These are phyloP conservation scores for Sabatieria punctata DNA, from an alignment of 2,888 invertebrate species.

Conservation along the genomic window DNA sequence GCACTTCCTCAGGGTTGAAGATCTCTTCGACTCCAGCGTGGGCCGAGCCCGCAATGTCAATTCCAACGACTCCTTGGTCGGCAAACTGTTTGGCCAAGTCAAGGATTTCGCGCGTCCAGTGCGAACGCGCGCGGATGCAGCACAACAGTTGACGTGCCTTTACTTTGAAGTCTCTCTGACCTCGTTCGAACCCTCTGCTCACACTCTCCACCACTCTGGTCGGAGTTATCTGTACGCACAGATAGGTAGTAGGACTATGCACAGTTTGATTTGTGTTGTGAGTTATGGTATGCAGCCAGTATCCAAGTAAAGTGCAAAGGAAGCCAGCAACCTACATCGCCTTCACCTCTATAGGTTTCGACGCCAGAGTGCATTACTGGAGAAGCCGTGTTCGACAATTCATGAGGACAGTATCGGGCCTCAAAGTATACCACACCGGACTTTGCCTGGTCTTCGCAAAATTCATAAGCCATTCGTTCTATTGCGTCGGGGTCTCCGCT, in stretches of 20 bases:
- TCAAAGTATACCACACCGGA: constrained; percentile 41
- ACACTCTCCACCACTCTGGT: constrained; percentile 35
- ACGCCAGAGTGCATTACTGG: constrained; percentile 31
- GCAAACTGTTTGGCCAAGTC: constrained; percentile 17
- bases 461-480: constrained; percentile 41
- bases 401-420: constrained; percentile 39
- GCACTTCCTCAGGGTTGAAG: constrained; percentile 20
- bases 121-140: constrained; percentile 35
- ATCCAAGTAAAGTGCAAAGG: too few species aligned
- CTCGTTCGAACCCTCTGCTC: constrained; percentile 34
- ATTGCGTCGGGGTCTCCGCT: constrained; percentile 39
- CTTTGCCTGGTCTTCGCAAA: constrained; percentile 40
- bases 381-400: too few species aligned
- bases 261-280: too few species aligned
- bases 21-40: constrained; percentile 26
- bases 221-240: constrained; percentile 24
- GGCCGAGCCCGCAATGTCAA: constrained; percentile 39
- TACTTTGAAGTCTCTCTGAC: constrained; percentile 36
- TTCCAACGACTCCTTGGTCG: constrained; percentile 40
- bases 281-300: too few species aligned
- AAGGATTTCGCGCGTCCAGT: constrained; percentile 24
- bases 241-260: too few species aligned
- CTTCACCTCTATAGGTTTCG: too few species aligned
- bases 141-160: constrained; percentile 38
- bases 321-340: too few species aligned